These are phyloP conservation scores for Myotis findleyi DNA, from an alignment of 2,797 vertebrate genomes.

Conservation along the genomic window DNA sequence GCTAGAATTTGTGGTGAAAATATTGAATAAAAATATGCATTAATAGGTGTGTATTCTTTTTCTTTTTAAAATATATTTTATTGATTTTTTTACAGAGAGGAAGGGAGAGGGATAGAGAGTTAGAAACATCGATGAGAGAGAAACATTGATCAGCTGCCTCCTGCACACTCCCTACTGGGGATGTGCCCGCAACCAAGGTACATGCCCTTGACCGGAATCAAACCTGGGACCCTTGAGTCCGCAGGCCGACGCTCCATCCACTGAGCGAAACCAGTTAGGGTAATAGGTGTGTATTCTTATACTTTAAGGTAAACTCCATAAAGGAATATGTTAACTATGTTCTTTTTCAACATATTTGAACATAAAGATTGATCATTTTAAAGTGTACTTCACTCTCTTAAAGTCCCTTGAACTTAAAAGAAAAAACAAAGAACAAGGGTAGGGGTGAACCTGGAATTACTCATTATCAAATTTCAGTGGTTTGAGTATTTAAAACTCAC, in stretches of 20 bases:
- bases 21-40: neutral
- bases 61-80: too few species aligned
- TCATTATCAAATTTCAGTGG: slow-evolving; percentile 26
- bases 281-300: neutral
- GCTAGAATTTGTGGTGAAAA: slow-evolving; percentile 14
- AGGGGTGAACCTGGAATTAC: neutral
- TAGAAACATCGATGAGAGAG: too few species aligned
- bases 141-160: too few species aligned
- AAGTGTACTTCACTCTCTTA: neutral
- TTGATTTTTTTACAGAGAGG: too few species aligned
- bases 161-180: too few species aligned
- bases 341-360: neutral
- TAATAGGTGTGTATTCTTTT: neutral
- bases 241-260: too few species aligned
- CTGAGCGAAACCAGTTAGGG: too few species aligned
- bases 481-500: slow-evolving; percentile 40
- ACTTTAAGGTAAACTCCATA: neutral
- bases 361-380: neutral
- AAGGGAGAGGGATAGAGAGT: too few species aligned
- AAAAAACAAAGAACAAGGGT: neutral
- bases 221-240: too few species aligned
- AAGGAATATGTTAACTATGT: neutral
- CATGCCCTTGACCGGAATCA: too few species aligned
- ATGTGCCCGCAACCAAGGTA: too few species aligned
- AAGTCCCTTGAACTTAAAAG: neutral